Conservation (phyloP, 2,797 vertebrate genomes). For the Carcharodon carcharias region DNA sequence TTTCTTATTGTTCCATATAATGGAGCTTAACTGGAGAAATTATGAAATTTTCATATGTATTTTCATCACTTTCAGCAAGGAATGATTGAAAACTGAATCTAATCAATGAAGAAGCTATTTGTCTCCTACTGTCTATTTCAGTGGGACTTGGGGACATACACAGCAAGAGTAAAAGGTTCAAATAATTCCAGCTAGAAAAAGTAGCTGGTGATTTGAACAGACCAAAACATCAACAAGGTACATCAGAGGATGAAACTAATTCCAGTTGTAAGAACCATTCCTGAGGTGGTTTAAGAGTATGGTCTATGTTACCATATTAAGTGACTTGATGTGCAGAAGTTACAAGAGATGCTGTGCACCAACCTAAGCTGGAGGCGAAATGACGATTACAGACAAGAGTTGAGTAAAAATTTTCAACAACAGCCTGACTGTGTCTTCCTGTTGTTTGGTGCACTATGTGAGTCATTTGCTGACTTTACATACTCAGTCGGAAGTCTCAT, state of each 20-base stretch:
- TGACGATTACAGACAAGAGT: background rate
- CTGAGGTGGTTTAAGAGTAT: background rate
- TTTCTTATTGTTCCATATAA: background rate
- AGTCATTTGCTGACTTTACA: background rate
- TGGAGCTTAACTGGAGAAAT: background rate
- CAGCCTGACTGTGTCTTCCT: background rate
- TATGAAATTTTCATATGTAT: background rate
- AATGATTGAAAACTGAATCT: background rate
- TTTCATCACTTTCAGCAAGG: background rate
- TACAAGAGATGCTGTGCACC: background rate
- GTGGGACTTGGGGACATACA: background rate
- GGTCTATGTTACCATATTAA: background rate
- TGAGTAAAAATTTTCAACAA: background rate
- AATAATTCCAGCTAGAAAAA: background rate
- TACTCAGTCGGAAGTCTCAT: background rate
- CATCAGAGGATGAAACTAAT: background rate
- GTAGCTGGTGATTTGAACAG: background rate
- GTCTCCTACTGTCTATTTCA: background rate
- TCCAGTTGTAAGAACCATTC: background rate
- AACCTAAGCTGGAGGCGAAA: background rate
- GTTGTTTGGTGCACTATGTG: background rate
- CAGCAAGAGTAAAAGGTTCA: background rate
- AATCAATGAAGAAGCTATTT: background rate
- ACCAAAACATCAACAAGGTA: background rate
- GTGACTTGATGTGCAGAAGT: background rate